Percentiles rank a stretch among this genome's conserved stretches.
These are phyloP conservation scores for Syrphus vitripennis DNA, from an alignment of 2,888 invertebrate species.

Conservation along the genomic window DNA sequence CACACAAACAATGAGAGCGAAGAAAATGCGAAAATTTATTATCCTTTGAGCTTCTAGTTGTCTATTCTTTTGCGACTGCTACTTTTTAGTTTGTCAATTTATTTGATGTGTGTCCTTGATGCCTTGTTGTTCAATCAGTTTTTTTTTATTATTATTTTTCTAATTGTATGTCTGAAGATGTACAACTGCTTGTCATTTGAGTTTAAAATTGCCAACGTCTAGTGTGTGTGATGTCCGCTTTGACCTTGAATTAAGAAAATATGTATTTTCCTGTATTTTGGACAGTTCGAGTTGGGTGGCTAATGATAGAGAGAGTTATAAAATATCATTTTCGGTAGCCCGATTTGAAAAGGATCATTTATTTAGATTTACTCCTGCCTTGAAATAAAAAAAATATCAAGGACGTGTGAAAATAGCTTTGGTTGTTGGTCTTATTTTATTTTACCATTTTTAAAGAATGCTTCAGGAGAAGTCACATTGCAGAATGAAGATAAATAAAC, in stretches of 20 bases:
- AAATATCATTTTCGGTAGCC: slow-evolving; percentile 49
- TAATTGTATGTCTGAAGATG: neutral
- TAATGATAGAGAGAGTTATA: neutral
- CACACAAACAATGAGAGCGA: slow-evolving; percentile 61
- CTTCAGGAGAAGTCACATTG: too few species aligned
- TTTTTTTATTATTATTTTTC: neutral
- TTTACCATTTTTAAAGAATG: too few species aligned
- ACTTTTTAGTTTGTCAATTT: slow-evolving; percentile 5
- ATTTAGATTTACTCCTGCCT: neutral
- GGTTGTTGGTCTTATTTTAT: too few species aligned
- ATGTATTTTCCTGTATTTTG: neutral
- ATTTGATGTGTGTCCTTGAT: slow-evolving; percentile 15
- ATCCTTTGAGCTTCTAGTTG: slow-evolving; percentile 46
- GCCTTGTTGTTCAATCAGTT: neutral
- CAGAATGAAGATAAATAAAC: too few species aligned
- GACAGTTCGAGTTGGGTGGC: slow-evolving; percentile 50
- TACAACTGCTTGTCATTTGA: neutral
- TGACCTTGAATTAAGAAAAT: slow-evolving; percentile 24
- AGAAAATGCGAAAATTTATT: slow-evolving; percentile 64
- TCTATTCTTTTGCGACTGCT: slow-evolving; percentile 2
- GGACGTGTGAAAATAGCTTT: slow-evolving; percentile 13
- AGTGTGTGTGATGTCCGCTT: neutral
- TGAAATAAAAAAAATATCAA: slow-evolving; percentile 6
- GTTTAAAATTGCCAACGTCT: neutral
- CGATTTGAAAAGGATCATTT: slow-evolving; percentile 38